A percentile compares a stretch with the other conserved stretches of the same genome.
Evolutionary conservation across 2,797 vertebrate genomes (phyloP).

Genomic region (Natrix natrix): DNA sequence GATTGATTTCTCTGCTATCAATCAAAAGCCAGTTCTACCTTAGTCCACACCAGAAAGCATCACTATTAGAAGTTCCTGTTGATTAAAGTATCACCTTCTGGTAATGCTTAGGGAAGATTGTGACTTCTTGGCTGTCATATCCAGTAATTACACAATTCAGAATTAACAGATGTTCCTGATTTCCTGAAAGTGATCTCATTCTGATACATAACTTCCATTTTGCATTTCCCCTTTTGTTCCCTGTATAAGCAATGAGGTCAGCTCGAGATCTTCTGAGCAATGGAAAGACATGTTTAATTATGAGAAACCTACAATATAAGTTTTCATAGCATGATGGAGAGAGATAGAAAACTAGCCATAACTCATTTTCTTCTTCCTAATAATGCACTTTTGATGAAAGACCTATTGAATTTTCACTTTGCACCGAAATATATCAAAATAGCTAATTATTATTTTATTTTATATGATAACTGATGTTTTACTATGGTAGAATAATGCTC

Average conservation of each 20-base stretch:
- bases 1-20: neutral
- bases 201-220: slow-evolving; percentile 28
- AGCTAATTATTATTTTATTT: neutral
- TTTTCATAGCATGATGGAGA: neutral
- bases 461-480: neutral
- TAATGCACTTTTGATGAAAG: neutral
- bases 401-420: neutral
- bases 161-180: slow-evolving; percentile 57
- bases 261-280: neutral
- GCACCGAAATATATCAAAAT: neutral
- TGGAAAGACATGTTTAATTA: neutral
- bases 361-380: neutral
- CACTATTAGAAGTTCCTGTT: slow-evolving; percentile 31
- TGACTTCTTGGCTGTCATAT: slow-evolving; percentile 40
- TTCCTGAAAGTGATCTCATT: slow-evolving; percentile 61
- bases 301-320: neutral
- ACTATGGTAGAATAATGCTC: neutral
- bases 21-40: neutral
- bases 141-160: slow-evolving; percentile 29
- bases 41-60: slow-evolving; percentile 37
- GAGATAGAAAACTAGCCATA: neutral
- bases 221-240: slow-evolving; percentile 26
- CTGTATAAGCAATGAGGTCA: slow-evolving; percentile 27
- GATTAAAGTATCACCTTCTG: slow-evolving; percentile 12
- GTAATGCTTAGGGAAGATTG: slow-evolving; percentile 39